These are phyloP conservation scores for Nothoprocta pentlandii DNA, from an alignment of 2,113 vertebrate genomes.

Conservation along the genomic window DNA sequence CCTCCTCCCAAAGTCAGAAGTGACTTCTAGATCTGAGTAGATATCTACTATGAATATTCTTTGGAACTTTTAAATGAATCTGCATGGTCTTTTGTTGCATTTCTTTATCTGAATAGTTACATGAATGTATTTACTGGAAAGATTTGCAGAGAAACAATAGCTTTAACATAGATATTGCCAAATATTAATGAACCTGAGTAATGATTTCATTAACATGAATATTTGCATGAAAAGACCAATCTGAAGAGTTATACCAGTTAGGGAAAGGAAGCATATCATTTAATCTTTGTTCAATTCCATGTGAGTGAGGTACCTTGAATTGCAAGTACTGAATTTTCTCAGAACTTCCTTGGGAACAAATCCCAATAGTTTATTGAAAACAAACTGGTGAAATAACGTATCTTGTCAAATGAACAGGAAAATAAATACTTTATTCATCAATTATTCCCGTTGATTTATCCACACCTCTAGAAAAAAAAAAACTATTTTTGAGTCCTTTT, in stretches of 20 bases:
- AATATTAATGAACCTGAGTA: neutral
- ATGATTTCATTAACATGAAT: neutral
- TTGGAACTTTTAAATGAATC: neutral
- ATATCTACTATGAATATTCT: neutral
- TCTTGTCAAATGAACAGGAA: neutral
- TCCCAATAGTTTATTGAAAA: neutral
- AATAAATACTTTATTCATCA: neutral
- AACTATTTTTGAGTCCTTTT: neutral
- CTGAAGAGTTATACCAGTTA: neutral
- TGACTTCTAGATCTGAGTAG: conserved; percentile 59
- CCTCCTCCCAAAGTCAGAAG: conserved; percentile 54
- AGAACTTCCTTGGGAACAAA: neutral
- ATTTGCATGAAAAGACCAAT: neutral
- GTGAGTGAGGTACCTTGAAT: neutral
- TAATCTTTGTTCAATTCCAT: neutral
- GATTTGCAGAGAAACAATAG: neutral
- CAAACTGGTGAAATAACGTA: neutral
- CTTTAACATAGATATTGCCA: neutral
- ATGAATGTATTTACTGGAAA: neutral
- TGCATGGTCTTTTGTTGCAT: neutral
- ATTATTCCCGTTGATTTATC: neutral
- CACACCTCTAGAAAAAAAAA: neutral
- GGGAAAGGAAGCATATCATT: accelerated
- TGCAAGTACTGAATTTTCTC: neutral
- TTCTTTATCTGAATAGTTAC: neutral